Evolutionary conservation across 2,888 invertebrate species (phyloP).

Genomic region (Clivina fossor): DNA sequence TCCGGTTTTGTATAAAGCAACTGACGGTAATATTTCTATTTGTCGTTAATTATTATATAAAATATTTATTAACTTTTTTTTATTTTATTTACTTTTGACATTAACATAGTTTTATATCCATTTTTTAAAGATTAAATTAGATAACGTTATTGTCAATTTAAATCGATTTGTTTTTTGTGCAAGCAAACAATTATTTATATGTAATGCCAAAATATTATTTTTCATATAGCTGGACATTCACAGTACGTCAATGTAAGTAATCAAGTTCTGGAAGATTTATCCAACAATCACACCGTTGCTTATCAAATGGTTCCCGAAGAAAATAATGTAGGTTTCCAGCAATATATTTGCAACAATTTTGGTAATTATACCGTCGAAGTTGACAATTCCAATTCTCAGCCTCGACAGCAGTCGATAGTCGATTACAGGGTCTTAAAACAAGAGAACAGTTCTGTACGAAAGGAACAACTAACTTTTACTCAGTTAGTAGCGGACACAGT

Average conservation of each 20-base stretch:
- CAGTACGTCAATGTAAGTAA: slow-evolving; percentile 66
- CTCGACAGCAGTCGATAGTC: not conserved
- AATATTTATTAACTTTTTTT: slow-evolving; percentile 55
- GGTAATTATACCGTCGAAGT: slow-evolving; percentile 12
- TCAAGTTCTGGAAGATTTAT: slow-evolving; percentile 57
- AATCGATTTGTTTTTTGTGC: too few species aligned
- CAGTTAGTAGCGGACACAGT: slow-evolving; percentile 27
- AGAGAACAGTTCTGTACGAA: not conserved
- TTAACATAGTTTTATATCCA: too few species aligned
- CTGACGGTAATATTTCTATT: slow-evolving; percentile 57
- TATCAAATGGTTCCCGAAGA: slow-evolving; percentile 51
- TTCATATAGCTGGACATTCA: slow-evolving; percentile 66
- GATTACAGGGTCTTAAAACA: not conserved
- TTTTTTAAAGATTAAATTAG: too few species aligned
- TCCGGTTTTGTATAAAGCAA: slow-evolving; percentile 39
- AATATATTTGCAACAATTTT: slow-evolving; percentile 36
- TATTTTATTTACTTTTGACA: too few species aligned
- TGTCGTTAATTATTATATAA: slow-evolving; percentile 57
- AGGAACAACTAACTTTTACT: slow-evolving; percentile 20
- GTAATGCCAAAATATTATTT: too few species aligned
- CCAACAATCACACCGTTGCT: slow-evolving; percentile 47
- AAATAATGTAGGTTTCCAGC: slow-evolving; percentile 49
- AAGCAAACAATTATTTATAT: too few species aligned
- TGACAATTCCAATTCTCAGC: not conserved
- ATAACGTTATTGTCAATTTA: too few species aligned